Evolutionary conservation across 2,888 invertebrate species (phyloP), one percentile per base, ranked within the genome.

Genomic region (Germaria angustata): DNA sequence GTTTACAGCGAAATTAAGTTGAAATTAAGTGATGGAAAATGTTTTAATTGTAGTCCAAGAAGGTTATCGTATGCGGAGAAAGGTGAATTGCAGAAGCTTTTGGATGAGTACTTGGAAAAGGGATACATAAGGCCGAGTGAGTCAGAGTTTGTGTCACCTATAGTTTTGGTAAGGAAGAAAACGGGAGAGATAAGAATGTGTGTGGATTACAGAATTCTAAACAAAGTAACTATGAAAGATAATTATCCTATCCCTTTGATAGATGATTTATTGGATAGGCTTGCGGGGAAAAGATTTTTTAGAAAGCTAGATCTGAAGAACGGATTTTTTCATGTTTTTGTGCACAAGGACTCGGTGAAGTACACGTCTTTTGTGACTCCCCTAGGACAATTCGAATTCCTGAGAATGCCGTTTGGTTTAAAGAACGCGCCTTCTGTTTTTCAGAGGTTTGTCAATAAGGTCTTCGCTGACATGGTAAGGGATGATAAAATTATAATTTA

Each of bases 401-500:
- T 53, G 9, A 53, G 32, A 15, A 32, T 53, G 53, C 53, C 53
- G 13, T 55, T 55, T 34, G 17, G 34, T 17, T 20, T 55, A 2
- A 55, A 20, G 2, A 55, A 55, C 13, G 34, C 34, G 4, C 9
- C 46, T 0, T 46, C 20, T 3, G 20, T 46, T 46, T 46, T 46
- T 20, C 46, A 46, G 46, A 55, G 55, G 4, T 34, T 55, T 55
- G 17, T 55, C 0, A 55, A 55, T 55, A 55, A 20, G 9, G 17
- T 55, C 15, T 55, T 55, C 34, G 9, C 17, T 0, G 55, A 55
- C 4, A 55, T 55, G 34, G 55, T 55, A 2, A 55, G 13, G 6
- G 34, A 34, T 17, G 55, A 34, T 34, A 34, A 17, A 3, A 9
- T 55, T 34, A 36, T 66, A 36, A 36, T 81, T n/a, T 84, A 84